Evolutionary conservation across 2,888 invertebrate species (phyloP), one percentile per base, ranked within the genome.

Genomic region (Itoplectis maculator): DNA sequence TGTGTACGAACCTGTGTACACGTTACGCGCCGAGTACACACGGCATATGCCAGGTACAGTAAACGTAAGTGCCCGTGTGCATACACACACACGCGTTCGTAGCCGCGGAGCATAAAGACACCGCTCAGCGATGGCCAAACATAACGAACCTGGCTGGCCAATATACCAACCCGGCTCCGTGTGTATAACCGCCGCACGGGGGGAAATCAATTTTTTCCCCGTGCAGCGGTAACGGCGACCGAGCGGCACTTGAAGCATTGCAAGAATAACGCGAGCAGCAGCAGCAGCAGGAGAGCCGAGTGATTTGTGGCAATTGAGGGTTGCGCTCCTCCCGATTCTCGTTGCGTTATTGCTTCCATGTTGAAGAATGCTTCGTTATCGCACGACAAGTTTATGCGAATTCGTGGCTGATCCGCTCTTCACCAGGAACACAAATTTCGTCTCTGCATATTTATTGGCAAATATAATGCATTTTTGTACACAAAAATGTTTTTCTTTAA

Each of bases 51-150:
- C 40, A 42, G 40, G 29, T n/a, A 68, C 35, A 0, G 11, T 15
- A 8, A n/a, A 70, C 42, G n/a, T n/a, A 42, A 15, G 15, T 0
- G 23, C 35, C 29, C 45, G 51, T 51, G 15, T 35, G 42, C 40
- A 40, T 45, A 70, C 11, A 29, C n/a, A 45, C 29, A 29, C n/a
- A n/a, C n/a, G n/a, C n/a, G n/a, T n/a, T n/a, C n/a, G n/a, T n/a
- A n/a, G n/a, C n/a, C n/a, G n/a, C n/a, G n/a, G 18, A n/a, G 40
- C 20, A 69, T 69, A 54, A 54, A 69, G 54, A 23, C 40, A 51
- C 37, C 18, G 37, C 18, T 4, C 49, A n/a, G 40, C 15, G 69
- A 54, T 54, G 40, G 40, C 8, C 54, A 54, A 69, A 69, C 54
- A 54, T 23, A 54, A 69, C 20, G 69, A 69, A 69, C 40, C n/a